Evolutionary conservation across 2,113 vertebrate species (phyloP).

Genomic region (Sphaerodactylus townsendi): DNA sequence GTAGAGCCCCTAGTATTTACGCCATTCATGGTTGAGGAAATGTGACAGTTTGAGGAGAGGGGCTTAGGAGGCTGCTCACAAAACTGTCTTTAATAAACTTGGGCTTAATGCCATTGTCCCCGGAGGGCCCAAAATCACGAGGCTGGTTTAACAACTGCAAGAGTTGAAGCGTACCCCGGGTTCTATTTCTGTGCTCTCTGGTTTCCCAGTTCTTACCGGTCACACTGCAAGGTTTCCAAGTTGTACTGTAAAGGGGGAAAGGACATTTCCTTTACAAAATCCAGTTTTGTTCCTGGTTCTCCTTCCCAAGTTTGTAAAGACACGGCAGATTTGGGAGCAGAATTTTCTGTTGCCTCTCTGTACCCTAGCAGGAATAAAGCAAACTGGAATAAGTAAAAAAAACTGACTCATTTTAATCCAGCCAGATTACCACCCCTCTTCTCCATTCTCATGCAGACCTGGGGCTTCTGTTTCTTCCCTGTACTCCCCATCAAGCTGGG

Average conservation of each 20-base stretch:
- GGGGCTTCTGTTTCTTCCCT: background rate
- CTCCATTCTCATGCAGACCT: background rate
- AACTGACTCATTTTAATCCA: too few relatives aligned
- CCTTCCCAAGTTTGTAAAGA: background rate
- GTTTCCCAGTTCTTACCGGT: background rate
- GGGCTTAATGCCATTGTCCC: constrained; percentile 23
- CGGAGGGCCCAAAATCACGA: background rate
- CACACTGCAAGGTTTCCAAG: constrained; percentile 1
- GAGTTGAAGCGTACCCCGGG: background rate
- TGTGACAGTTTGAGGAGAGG: constrained; percentile 17
- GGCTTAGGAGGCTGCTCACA: constrained; percentile 13
- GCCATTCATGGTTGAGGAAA: constrained; percentile 15
- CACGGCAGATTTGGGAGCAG: background rate
- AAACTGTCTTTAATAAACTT: constrained; percentile 32
- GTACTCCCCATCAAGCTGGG: background rate
- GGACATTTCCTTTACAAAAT: background rate
- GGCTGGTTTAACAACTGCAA: constrained; percentile 6
- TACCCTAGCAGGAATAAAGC: background rate
- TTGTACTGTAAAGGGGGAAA: background rate
- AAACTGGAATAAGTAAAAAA: background rate
- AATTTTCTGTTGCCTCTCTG: background rate
- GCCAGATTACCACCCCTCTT: background rate
- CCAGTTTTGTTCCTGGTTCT: background rate
- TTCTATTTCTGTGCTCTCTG: constrained; percentile 1
- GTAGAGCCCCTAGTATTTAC: constrained; percentile 8